A percentile compares a stretch with the other conserved stretches of the same genome.
Evolutionary conservation across 2,113 vertebrate genomes (phyloP).

Genomic region (Nothocercus nigrocapillus): DNA sequence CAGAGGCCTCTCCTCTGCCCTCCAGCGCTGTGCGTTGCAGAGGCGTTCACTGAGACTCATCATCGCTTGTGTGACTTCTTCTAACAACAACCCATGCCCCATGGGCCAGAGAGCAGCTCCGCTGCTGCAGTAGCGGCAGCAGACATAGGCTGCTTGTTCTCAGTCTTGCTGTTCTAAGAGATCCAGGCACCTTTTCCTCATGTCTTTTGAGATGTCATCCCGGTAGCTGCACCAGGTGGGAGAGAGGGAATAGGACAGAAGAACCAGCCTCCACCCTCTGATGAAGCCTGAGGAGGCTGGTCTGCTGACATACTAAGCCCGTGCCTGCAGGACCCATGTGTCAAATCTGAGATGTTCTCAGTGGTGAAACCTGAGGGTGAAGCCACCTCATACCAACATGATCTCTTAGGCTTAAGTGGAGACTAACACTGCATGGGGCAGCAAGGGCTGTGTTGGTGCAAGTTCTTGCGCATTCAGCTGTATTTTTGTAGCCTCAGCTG

Average conservation of each 20-base stretch:
- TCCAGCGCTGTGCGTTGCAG: background rate
- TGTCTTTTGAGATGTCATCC: background rate
- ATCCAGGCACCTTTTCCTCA: background rate
- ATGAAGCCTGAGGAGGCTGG: background rate
- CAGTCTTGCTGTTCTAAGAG: background rate
- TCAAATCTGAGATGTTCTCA: background rate
- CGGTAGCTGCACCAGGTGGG: background rate
- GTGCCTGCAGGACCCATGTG: background rate
- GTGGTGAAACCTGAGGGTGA: background rate
- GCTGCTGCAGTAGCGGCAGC: background rate
- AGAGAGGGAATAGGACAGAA: background rate
- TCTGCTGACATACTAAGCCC: background rate
- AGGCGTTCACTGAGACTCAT: background rate
- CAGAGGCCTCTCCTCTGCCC: background rate
- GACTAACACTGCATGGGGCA: rapidly evolving
- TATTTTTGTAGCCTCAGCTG: background rate
- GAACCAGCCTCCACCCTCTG: rapidly evolving
- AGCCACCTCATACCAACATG: background rate
- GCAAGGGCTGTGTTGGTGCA: background rate
- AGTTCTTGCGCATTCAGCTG: background rate
- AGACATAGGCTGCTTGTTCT: background rate
- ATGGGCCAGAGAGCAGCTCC: background rate
- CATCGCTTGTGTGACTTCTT: background rate
- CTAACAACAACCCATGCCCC: background rate
- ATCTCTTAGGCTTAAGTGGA: background rate